Evolutionary conservation across 1,140 invertebrate genomes (phyloP).

Genomic region (Pseudoatta argentina): DNA sequence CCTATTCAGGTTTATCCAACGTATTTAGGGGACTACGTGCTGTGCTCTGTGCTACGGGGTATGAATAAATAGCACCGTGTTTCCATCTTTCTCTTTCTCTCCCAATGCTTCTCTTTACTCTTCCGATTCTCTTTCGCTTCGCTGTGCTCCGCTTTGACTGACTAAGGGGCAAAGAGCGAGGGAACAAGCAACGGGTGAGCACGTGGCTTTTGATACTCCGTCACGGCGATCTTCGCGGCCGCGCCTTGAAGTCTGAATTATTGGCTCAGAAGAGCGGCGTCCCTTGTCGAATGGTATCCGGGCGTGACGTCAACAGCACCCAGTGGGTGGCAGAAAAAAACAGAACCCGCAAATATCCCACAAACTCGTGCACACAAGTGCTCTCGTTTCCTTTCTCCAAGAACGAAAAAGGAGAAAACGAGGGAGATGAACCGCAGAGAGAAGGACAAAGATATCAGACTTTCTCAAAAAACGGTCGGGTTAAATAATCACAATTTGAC

Average conservation of each 20-base stretch:
- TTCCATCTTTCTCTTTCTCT: not conserved
- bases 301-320: constrained; percentile 75
- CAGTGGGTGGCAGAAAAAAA: constrained; percentile 69
- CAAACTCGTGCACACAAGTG: constrained; percentile 46
- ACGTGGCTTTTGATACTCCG: constrained; percentile 76
- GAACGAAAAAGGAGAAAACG: not conserved
- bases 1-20: constrained; percentile 51
- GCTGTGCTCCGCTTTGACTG: constrained; percentile 54
- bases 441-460: not conserved
- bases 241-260: constrained; percentile 80
- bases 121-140: constrained; percentile 35
- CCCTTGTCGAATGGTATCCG: constrained; percentile 80
- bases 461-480: not conserved
- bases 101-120: not conserved
- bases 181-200: constrained; percentile 44
- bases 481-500: not conserved
- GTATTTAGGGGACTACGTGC: constrained; percentile 56
- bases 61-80: constrained; percentile 60
- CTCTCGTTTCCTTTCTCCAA: not conserved
- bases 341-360: constrained; percentile 57
- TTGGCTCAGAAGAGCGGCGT: constrained; percentile 74
- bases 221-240: constrained; percentile 74
- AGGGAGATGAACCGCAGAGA: not conserved
- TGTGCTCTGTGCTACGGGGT: constrained; percentile 43
- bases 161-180: constrained; percentile 54